These are phyloP conservation scores for Oncorhynchus nerka DNA, from an alignment of 2,113 vertebrate species.

Conservation along the genomic window DNA sequence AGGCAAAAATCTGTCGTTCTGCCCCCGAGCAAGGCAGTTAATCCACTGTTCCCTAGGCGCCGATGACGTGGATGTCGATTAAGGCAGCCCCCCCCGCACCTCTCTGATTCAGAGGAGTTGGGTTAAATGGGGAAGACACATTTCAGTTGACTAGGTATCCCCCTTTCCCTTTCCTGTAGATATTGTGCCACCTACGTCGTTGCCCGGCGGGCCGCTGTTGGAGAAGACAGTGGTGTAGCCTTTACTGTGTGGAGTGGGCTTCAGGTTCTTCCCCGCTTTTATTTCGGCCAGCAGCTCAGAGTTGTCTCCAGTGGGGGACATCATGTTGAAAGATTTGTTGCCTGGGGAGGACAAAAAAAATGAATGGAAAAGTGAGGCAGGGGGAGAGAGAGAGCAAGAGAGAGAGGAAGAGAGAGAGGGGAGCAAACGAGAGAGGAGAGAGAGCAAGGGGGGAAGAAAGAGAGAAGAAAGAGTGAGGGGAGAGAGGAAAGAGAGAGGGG, in stretches of 20 bases:
- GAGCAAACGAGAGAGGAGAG: conserved; percentile 22
- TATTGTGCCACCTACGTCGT: conserved; percentile 72
- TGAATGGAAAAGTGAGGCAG: conserved; percentile 12
- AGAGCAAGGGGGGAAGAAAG: neutral
- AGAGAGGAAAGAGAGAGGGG: conserved; percentile 19
- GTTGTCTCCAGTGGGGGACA: conserved; percentile 97
- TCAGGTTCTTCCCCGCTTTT: conserved; percentile 94
- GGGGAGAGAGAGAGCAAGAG: neutral
- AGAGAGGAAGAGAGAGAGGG: neutral
- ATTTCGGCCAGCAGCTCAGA: conserved; percentile 96
- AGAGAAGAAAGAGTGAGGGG: conserved; percentile 23
- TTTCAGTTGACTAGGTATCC: no score
- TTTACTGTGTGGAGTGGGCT: conserved; percentile 94
- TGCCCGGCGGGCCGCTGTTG: conserved; percentile 77
- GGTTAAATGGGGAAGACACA: no score
- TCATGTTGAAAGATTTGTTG: conserved; percentile 99
- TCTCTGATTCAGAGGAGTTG: no score
- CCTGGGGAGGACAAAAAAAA: conserved; percentile 73
- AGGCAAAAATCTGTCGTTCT: no score
- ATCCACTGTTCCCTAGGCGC: no score
- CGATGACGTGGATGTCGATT: no score
- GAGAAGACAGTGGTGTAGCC: conserved; percentile 92
- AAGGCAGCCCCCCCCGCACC: no score
- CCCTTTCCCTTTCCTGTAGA: no score
- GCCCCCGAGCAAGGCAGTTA: no score